These are phyloP conservation scores for Oryzias woworae DNA, from an alignment of 2,113 vertebrate genomes.

Conservation along the genomic window DNA sequence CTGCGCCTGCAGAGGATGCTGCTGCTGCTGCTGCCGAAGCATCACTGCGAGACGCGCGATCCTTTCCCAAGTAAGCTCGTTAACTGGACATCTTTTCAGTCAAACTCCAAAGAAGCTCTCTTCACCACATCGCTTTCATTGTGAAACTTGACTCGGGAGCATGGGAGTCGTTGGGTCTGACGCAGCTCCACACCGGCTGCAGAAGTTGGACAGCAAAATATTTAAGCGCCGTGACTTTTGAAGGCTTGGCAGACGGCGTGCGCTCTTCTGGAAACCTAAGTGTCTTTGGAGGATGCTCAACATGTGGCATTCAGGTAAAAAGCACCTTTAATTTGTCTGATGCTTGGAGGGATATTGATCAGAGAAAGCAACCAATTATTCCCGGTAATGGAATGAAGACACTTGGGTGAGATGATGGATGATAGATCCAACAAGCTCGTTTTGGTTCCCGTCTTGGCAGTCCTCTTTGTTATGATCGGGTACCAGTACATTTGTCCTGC, in stretches of 20 bases:
- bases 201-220: conserved; percentile 65
- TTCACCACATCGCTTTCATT: conserved; percentile 12
- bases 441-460: conserved; percentile 87
- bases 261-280: conserved; percentile 15
- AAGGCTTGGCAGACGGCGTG: conserved; percentile 28
- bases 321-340: conserved; percentile 32
- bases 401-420: conserved; percentile 82
- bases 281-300: conserved; percentile 41
- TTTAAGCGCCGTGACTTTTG: conserved; percentile 48
- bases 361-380: conserved; percentile 56
- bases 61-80: conserved; percentile 17
- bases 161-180: conserved; percentile 49
- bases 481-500: conserved; percentile 92
- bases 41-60: conserved; percentile 21
- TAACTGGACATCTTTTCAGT: conserved; percentile 21
- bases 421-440: conserved; percentile 93
- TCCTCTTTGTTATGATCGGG: conserved; percentile 91
- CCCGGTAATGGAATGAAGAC: conserved; percentile 72
- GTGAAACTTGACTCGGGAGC: conserved; percentile 49
- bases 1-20: conserved; percentile 24
- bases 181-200: conserved; percentile 40
- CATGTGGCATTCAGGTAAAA: conserved; percentile 60
- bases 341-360: conserved; percentile 48
- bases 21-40: conserved; percentile 27
- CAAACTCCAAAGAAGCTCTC: conserved; percentile 17